Conservation (phyloP, 2,888 invertebrate genomes). For the Orthosia gracilis region DNA sequence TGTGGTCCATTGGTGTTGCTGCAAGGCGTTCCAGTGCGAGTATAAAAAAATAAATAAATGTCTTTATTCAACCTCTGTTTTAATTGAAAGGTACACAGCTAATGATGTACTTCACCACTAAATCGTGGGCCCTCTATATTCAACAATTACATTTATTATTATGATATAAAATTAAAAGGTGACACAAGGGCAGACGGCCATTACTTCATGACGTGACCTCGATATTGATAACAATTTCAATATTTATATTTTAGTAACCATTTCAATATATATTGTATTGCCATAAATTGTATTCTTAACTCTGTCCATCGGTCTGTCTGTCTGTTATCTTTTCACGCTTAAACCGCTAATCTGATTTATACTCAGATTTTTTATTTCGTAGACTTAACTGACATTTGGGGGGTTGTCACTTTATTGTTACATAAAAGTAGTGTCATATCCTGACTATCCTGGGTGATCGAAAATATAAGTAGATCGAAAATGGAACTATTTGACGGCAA, state of each 20-base stretch:
- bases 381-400: too few relatives aligned
- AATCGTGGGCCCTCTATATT: background rate
- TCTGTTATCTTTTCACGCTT: too few relatives aligned
- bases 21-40: too few relatives aligned
- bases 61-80: background rate
- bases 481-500: too few relatives aligned
- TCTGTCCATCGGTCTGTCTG: too few relatives aligned
- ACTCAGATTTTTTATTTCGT: too few relatives aligned
- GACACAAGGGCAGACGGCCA: constrained; percentile 68
- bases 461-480: too few relatives aligned
- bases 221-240: constrained; percentile 42
- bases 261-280: constrained; percentile 24
- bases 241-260: constrained; percentile 27
- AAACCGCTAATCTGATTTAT: too few relatives aligned
- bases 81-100: background rate
- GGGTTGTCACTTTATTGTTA: too few relatives aligned
- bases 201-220: constrained; percentile 46
- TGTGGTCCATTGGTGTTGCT: too few relatives aligned
- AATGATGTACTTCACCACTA: constrained; percentile 2
- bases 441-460: too few relatives aligned
- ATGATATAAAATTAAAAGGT: constrained; percentile 54
- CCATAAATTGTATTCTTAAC: constrained; percentile 30
- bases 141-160: constrained; percentile 24
- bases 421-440: too few relatives aligned
- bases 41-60: background rate